These are phyloP conservation scores for Holothuria glaberrima DNA, from an alignment of 35 echinoderm and acorn worm species.

Conservation along the genomic window DNA sequence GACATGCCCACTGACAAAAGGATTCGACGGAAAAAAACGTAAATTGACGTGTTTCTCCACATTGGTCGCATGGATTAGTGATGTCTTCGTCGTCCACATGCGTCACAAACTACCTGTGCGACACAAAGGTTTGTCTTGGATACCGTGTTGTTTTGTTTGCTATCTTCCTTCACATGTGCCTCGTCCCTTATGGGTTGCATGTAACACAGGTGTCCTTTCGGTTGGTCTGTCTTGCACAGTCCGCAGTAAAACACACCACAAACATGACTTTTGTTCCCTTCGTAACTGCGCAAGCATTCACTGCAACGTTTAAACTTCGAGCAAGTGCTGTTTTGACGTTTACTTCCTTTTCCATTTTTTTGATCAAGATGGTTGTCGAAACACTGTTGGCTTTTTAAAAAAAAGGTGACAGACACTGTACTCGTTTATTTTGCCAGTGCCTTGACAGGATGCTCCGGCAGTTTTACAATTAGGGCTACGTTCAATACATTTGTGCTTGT, in stretches of 20 bases:
- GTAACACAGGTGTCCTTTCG: not conserved
- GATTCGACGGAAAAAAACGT: not conserved
- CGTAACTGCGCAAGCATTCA: not conserved
- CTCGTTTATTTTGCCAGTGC: not conserved
- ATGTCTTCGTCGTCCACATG: not conserved
- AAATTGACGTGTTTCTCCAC: not conserved
- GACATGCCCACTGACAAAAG: not conserved
- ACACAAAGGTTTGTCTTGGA: not conserved
- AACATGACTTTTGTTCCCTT: not conserved
- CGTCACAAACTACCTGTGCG: not conserved
- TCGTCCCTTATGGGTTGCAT: not conserved
- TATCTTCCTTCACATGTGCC: not conserved
- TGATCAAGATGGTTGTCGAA: not conserved
- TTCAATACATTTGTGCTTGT: constrained; percentile 4
- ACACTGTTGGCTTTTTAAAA: not conserved
- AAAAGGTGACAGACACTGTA: not conserved
- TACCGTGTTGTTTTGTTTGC: no score
- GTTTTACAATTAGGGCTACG: not conserved
- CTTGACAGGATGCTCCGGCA: not conserved
- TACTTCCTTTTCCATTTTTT: not conserved
- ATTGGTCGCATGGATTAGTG: not conserved
- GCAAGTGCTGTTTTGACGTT: not conserved
- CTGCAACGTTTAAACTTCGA: not conserved
- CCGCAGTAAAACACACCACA: not conserved
- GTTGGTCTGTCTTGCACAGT: not conserved